Evolutionary conservation across 1,140 invertebrate genomes (phyloP).

Genomic region (Diplogasteroides magnus): DNA sequence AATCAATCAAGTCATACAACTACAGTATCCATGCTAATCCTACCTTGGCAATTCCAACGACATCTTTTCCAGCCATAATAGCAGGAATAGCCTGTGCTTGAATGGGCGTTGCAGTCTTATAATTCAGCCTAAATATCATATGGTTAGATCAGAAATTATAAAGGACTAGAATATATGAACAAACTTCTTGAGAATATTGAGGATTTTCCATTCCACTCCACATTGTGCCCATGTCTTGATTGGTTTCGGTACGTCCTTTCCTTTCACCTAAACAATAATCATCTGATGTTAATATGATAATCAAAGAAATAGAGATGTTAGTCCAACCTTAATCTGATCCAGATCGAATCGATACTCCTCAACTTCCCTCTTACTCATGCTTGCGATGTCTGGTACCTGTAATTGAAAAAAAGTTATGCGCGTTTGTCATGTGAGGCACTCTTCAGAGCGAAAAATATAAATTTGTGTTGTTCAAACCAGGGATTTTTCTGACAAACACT

Average conservation of each 20-base stretch:
- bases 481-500: too few species aligned
- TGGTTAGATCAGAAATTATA: too few species aligned
- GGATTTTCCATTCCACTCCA: conserved; percentile 89
- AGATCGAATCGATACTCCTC: conserved; percentile 68
- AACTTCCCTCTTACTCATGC: conserved; percentile 76
- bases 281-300: too few species aligned
- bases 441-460: too few species aligned
- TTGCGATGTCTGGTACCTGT: conserved; percentile 68
- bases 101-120: conserved; percentile 96
- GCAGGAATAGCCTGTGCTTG: conserved; percentile 96
- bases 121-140: conserved; percentile 69
- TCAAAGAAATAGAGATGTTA: too few species aligned
- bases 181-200: conserved; percentile 82
- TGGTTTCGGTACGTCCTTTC: conserved; percentile 83
- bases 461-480: too few species aligned
- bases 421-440: too few species aligned
- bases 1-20: neutral
- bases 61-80: conserved; percentile 87
- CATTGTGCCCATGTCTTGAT: conserved; percentile 97
- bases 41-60: conserved; percentile 67
- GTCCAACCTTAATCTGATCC: conserved; percentile 62
- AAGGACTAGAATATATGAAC: conserved; percentile 23
- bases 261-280: conserved; percentile 62
- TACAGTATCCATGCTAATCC: neutral
- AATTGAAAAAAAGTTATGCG: too few species aligned